Evolutionary conservation across 1,140 invertebrate genomes (phyloP), one percentile per base, ranked within the genome.

Genomic region (Nephila pilipes): DNA sequence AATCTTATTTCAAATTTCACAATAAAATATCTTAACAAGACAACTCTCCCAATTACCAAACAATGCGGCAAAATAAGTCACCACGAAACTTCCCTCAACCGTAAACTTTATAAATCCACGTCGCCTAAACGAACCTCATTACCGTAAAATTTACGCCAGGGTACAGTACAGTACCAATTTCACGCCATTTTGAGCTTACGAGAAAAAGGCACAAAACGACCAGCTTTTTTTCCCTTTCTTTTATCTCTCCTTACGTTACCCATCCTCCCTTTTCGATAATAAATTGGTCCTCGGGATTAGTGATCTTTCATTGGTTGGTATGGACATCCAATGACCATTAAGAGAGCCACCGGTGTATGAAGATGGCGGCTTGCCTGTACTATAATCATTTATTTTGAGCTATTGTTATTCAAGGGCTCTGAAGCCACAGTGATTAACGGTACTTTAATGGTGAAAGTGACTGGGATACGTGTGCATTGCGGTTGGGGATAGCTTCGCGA

Each of bases 361-460:
- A 87, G 85, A 87, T 87, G 85, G 58, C 25, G 55, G 85, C 29
- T 58, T 63, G 36, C 38, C 22, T 83, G 38, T 54, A 29, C 29
- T 83, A 57, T 80, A 90, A 80, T 80, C 55, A 90, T 90, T 80
- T 58, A 90, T 90, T 69, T 55, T 79, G n/a, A 55, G 54, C 89
- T 63, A 91, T 91, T 91, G 89, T 91, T 83, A 91, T 91, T 91
- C 89, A 91, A 91, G 79, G 36, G 89, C 79, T 46, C 32, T 65
- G 89, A 63, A 57, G 69, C 55, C 22, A 6, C 65, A 32, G 38
- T 91, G 89, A 91, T 81, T 91, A 91, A 91, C 89, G 75, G 55
- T 1, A 54, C 20, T 91, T 91, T 91, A 91, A 91, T 83, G 79
- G 79, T 46, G 32, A 10, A 91, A 32, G 22, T 20, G 60, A 88